Evolutionary conservation across 2,797 vertebrate genomes (phyloP), one percentile per base, ranked within the genome.

Genomic region (Microchirus variegatus): DNA sequence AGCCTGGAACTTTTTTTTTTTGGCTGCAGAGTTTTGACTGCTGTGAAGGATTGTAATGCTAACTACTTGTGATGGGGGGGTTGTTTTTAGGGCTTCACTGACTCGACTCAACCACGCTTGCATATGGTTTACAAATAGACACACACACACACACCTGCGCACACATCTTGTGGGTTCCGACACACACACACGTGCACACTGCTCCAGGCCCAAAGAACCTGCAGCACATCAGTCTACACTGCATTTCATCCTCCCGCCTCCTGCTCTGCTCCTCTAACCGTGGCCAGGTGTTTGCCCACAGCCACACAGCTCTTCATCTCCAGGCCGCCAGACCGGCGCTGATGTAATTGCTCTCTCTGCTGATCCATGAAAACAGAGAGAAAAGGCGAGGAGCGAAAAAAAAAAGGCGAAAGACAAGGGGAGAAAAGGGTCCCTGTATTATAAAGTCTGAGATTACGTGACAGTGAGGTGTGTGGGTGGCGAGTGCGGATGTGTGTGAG

Each of bases 231-330:
- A 87, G 90, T 82, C 80, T 63, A 19, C 70, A 18, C 67, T 49
- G 61, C 70, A 59, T 77, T 81, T 72, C 69, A 75, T 79, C 75
- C 77, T 73, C 31, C 48, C 61, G 57, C 19, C 70, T 47, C 52
- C 66, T 70, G 8, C 31, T 66, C 77, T 51, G 73, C 78, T 80
- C 67, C 73, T 80, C 67, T 87, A 90, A 87, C 78, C 66, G 77
- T 59, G 83, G 82, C 88, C 89, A 91, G 90, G 88, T 90, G 89
- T 93, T 91, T 77, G 87, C 85, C 89, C 82, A 77, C 56, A 92
- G 85, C 87, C 83, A 70, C 86, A 65, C 86, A 66, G 78, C 81
- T 80, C 87, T 84, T 82, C 79, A 80, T 84, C 86, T 86, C 73
- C 78, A 78, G 80, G 82, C 88, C 75, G 75, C 82, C 87, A 87